Evolutionary conservation across 2,888 invertebrate species (phyloP).

Genomic region (Cerastis rubricosa): DNA sequence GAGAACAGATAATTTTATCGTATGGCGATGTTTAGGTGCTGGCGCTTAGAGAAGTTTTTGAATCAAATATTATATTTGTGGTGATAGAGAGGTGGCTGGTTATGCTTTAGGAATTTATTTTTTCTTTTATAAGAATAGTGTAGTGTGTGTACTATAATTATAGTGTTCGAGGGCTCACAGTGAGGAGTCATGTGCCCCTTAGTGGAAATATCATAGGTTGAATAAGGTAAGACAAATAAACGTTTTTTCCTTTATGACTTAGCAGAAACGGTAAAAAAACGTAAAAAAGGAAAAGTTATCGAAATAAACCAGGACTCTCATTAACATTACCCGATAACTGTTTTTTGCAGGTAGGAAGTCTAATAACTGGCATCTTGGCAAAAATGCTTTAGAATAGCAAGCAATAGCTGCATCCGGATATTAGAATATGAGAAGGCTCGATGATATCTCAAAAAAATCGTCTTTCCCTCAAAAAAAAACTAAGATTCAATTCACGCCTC

Average conservation of each 20-base stretch:
- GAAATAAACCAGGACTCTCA: not conserved
- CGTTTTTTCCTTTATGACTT: not conserved
- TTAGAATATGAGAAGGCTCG: not conserved
- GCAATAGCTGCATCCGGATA: not conserved
- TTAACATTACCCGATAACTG: not conserved
- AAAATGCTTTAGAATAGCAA: not conserved
- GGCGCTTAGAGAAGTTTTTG: conserved; percentile 11
- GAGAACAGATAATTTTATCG: conserved; percentile 40
- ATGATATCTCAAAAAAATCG: not conserved
- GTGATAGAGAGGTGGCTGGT: not conserved
- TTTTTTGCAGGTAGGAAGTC: not conserved
- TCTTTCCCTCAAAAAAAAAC: not conserved
- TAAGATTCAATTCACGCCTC: not conserved
- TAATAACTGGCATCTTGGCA: not conserved
- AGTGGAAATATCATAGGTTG: not conserved
- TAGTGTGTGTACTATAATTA: not conserved
- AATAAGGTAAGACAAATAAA: not conserved
- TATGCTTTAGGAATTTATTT: not conserved
- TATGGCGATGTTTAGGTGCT: conserved; percentile 6
- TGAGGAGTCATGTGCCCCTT: not conserved
- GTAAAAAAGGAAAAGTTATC: not conserved
- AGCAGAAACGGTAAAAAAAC: not conserved
- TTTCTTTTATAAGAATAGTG: not conserved
- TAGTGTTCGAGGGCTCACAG: not conserved
- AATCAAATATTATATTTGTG: conserved; percentile 13